Conservation (phyloP, 2,113 vertebrate species). For the Hassar affinis region DNA sequence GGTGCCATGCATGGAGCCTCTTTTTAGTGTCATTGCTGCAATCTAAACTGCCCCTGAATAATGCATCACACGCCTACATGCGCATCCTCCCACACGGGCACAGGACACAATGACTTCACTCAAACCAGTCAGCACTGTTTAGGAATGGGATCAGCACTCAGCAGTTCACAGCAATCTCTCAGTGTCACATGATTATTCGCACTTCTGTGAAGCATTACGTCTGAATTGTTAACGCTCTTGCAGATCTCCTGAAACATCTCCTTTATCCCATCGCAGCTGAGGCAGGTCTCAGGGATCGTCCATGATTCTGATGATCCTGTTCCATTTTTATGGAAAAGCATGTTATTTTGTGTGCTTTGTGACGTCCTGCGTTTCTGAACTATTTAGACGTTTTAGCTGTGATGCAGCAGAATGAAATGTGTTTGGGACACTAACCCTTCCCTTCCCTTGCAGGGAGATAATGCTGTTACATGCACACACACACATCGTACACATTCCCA, state of each 20-base stretch:
- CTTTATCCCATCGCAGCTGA: not conserved
- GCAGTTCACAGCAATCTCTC: not conserved
- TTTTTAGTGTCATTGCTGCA: not conserved
- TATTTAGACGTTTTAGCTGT: not conserved
- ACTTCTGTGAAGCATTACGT: not conserved
- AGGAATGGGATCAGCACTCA: not conserved
- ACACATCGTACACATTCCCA: not conserved
- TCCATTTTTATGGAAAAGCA: not conserved
- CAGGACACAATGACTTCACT: constrained; percentile 13
- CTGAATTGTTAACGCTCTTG: not conserved
- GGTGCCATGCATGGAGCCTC: constrained; percentile 52
- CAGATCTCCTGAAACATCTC: not conserved
- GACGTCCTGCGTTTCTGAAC: too few species aligned
- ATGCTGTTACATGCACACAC: not conserved
- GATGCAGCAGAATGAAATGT: not conserved
- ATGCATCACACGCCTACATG: not conserved
- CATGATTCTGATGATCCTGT: not conserved
- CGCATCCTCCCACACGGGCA: not conserved
- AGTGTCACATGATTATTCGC: not conserved
- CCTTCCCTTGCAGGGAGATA: not conserved
- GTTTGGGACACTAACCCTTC: not conserved
- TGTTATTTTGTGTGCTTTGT: not conserved
- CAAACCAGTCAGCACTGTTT: constrained; percentile 34
- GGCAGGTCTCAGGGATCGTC: not conserved
- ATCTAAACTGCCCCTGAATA: constrained; percentile 36